These are phyloP conservation scores for Leptopilina clavipes DNA, from an alignment of 1,140 invertebrate genomes.

Conservation along the genomic window DNA sequence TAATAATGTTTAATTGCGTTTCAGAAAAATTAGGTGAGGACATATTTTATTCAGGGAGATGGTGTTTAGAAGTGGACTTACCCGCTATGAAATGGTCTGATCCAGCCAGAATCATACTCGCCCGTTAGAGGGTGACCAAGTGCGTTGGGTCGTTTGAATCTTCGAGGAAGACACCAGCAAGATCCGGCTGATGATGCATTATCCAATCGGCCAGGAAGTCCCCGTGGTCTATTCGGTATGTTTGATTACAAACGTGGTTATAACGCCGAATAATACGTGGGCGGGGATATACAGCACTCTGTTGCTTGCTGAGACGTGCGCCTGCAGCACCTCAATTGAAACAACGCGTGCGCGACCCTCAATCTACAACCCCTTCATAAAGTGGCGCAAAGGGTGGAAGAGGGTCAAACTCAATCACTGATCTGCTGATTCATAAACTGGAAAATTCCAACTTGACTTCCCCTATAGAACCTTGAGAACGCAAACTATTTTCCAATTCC, in stretches of 20 bases:
- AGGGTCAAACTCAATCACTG: constrained; percentile 20
- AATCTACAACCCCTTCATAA: neutral
- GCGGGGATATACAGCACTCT: constrained; percentile 72
- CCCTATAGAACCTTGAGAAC: neutral
- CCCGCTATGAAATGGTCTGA: constrained; percentile 74
- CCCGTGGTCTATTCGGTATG: constrained; percentile 51
- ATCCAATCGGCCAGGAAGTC: constrained; percentile 52
- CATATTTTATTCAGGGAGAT: constrained; percentile 29
- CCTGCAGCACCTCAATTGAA: constrained; percentile 59
- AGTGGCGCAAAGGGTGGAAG: constrained; percentile 6
- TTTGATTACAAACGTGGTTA: constrained; percentile 70
- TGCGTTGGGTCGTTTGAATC: constrained; percentile 52
- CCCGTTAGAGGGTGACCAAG: constrained; percentile 55
- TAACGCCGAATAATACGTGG: constrained; percentile 70
- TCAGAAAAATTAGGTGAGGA: constrained; percentile 6
- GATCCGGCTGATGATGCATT: constrained; percentile 60
- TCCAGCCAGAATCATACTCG: constrained; percentile 74
- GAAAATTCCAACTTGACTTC: constrained; percentile 19
- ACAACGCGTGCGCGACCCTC: constrained; percentile 53
- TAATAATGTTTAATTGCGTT: constrained; percentile 8
- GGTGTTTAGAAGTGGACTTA: constrained; percentile 69
- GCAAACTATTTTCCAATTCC: neutral
- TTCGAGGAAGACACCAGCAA: constrained; percentile 50
- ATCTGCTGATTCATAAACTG: constrained; percentile 28
- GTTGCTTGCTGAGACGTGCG: constrained; percentile 69